Base-by-base conservation (phyloP, 2,797 vertebrate species). In the Coregonus sp. region DNA sequence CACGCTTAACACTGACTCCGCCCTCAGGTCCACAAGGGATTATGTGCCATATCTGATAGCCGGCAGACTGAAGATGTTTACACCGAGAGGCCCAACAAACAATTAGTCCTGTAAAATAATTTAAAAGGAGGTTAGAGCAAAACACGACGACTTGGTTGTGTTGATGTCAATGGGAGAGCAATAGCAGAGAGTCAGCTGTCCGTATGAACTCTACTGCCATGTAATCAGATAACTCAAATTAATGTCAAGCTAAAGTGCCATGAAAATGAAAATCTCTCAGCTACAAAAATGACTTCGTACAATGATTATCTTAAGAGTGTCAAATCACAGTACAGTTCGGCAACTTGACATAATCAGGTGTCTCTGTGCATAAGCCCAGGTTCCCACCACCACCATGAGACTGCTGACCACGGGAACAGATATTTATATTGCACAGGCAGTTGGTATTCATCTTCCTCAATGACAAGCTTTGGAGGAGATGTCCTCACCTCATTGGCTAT, bases 11-110 rank as follows among this genome's bases (percentile, higher is more conserved):
- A 78, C 74, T 2, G 63, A 56, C 69, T 77, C 51, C 33, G 5
- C 56, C 35, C 35, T 37, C 37, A 40, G 74, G 73, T 79, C 82
- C 75, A 72, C 68, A 68, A 67, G 78, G 67, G 78, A 75, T 76
- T 2, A 54, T 73, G 66, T 15, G 59, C n/a, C 65, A 75, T 74
- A 51, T 15, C 63, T 75, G 50, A 52, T 72, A 29, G 4, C 18
- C 18, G 1, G 15, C 31, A 47, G 40, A 47, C 7, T 1, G 9
- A 47, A 47, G 9, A 47, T 2, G 9, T 70, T 70, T 3, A 79
- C 78, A 74, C 79, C 70, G 75, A 74, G 35, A 67, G 33, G 52
- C 31, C 20, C 31, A 51, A 20, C 1, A 5, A 72, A 52, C 67
- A 80, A 71, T 77, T 52, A 52, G 11, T 14, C 12, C 51, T 9